A percentile compares a stretch with the other conserved stretches of the same genome.
Conservation (phyloP, 2,113 vertebrate species). For the Nesoenas mayeri region DNA sequence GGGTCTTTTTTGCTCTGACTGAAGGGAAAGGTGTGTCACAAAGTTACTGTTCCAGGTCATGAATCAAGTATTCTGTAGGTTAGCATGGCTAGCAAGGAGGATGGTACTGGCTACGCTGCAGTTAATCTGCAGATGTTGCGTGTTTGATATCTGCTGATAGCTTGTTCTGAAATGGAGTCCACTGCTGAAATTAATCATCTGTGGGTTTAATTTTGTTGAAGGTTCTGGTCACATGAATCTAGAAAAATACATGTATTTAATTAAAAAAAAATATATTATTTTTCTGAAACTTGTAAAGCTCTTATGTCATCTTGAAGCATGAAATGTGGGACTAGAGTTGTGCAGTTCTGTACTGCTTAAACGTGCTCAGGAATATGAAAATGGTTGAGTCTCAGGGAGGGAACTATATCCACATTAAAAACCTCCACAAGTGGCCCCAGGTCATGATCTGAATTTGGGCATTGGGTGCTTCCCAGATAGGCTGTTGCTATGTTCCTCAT, state of each 20-base stretch:
- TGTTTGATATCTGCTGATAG: not conserved
- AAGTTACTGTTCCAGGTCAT: not conserved
- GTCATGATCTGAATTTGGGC: not conserved
- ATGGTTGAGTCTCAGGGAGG: not conserved
- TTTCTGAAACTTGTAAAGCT: not conserved
- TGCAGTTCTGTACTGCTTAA: not conserved
- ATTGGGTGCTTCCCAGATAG: not conserved
- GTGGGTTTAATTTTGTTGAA: not conserved
- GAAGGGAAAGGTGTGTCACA: not conserved
- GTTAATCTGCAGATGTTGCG: not conserved
- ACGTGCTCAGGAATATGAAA: not conserved
- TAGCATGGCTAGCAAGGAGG: not conserved
- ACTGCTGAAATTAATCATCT: not conserved
- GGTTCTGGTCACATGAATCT: not conserved
- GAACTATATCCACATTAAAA: not conserved
- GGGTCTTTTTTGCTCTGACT: not conserved
- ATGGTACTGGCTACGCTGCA: not conserved
- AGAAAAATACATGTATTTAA: not conserved
- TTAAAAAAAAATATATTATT: too few relatives aligned
- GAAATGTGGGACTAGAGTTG: not conserved
- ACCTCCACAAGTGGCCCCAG: not conserved
- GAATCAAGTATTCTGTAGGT: not conserved
- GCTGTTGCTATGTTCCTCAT: not conserved
- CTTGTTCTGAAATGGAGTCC: not conserved
- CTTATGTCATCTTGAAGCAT: not conserved